A percentile compares a stretch with the other conserved stretches of the same genome.
phyloP scores from a whole-genome alignment of 2,888 invertebrate genomes.

The Synanthedon andrenaeformis region DNA sequence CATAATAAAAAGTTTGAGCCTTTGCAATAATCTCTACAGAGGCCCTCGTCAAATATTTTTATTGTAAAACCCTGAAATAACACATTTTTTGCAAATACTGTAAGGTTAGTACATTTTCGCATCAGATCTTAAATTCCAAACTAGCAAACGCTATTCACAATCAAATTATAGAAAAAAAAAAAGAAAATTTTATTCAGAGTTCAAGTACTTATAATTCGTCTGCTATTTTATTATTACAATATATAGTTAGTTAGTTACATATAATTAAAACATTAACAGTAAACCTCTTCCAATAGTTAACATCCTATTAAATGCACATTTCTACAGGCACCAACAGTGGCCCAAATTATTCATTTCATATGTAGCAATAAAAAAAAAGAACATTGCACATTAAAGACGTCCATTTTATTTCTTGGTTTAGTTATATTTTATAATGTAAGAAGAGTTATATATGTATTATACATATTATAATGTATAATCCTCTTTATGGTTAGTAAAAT shows the following conservation, averaged over 20 bases:
- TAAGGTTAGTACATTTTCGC: background rate
- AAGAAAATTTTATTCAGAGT: background rate
- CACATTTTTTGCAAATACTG: background rate
- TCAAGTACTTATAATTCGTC: background rate
- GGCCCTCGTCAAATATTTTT: too few species aligned
- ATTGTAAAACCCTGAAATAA: too few species aligned
- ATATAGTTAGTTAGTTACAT: too few species aligned
- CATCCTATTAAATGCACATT: slow-evolving; percentile 66
- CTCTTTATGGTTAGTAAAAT: too few species aligned
- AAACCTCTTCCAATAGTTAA: slow-evolving; percentile 60
- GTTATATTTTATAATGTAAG: too few species aligned
- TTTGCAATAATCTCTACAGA: too few species aligned
- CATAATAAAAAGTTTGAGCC: too few species aligned
- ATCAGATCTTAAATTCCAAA: background rate
- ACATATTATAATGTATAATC: too few species aligned
- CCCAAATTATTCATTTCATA: slow-evolving; percentile 26
- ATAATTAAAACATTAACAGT: slow-evolving; percentile 47
- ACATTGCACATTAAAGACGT: slow-evolving; percentile 16
- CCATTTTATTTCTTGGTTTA: too few species aligned
- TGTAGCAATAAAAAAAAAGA: slow-evolving; percentile 11
- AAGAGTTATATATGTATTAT: too few species aligned
- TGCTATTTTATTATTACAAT: too few species aligned
- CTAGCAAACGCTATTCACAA: background rate
- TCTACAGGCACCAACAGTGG: slow-evolving; percentile 32
- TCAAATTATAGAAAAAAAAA: background rate